These are phyloP conservation scores for Microcebus ravelobensis DNA, from an alignment of 2,113 vertebrate species.

Conservation along the genomic window DNA sequence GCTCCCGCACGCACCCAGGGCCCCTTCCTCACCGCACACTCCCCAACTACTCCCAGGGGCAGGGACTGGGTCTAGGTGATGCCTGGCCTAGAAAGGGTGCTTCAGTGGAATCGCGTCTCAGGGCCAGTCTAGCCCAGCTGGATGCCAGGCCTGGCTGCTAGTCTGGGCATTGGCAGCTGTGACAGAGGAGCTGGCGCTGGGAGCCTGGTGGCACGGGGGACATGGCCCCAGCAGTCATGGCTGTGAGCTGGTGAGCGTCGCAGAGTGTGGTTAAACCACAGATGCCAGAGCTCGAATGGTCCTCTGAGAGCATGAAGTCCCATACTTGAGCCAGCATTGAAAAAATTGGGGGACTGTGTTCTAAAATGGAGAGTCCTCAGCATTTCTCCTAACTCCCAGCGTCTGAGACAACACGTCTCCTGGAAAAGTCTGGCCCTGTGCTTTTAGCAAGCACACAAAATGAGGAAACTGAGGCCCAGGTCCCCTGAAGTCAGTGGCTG, in stretches of 20 bases:
- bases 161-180: background rate
- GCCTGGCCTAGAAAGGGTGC: background rate
- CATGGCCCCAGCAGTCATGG: fast-evolving
- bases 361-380: background rate
- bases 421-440: background rate
- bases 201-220: background rate
- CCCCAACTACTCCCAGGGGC: background rate
- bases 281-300: fast-evolving
- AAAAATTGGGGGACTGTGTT: background rate
- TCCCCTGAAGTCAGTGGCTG: background rate
- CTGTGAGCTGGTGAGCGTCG: fast-evolving
- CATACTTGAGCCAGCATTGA: background rate
- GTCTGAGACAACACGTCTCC: background rate
- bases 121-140: background rate
- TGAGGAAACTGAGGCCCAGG: background rate
- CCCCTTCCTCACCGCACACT: background rate
- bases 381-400: background rate
- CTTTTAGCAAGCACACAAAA: background rate
- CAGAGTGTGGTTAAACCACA: background rate
- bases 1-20: background rate
- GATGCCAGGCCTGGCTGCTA: background rate
- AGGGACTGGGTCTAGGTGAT: fast-evolving
- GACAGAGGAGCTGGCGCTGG: background rate
- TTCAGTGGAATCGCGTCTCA: background rate
- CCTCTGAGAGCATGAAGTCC: background rate